phyloP scores from a whole-genome alignment of 2,113 vertebrate genomes.

The Megaceryle maxima region DNA sequence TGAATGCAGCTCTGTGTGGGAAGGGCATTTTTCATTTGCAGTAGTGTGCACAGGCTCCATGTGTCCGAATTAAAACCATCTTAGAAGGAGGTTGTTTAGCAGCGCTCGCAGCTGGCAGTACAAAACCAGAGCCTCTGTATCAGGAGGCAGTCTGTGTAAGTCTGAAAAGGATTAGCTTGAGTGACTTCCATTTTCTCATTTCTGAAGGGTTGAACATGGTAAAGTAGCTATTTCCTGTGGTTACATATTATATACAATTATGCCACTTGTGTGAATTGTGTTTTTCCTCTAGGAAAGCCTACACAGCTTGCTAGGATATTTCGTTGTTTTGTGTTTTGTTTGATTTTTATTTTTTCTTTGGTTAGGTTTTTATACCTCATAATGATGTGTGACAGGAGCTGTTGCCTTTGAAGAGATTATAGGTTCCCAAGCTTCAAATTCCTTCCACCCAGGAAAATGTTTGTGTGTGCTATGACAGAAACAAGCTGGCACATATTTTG shows the following conservation, averaged over 20 bases:
- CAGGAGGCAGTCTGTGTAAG: not conserved
- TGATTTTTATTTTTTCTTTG: not conserved
- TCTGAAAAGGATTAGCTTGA: constrained; percentile 28
- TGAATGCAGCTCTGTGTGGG: not conserved
- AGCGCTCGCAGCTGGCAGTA: not conserved
- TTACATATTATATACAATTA: constrained; percentile 55
- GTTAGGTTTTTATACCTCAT: not conserved
- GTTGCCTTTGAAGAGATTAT: not conserved
- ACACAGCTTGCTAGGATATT: not conserved
- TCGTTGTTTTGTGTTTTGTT: not conserved
- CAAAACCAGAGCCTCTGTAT: not conserved
- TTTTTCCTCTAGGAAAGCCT: not conserved
- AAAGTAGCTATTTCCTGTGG: constrained; percentile 47
- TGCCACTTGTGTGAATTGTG: not conserved
- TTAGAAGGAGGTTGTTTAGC: not conserved
- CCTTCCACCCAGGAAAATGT: not conserved
- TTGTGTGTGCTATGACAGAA: not conserved
- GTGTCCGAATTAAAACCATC: not conserved
- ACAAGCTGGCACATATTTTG: not conserved
- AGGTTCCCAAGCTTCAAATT: not conserved
- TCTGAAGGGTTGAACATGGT: constrained; percentile 31
- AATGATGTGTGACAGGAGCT: not conserved
- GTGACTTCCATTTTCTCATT: constrained; percentile 48
- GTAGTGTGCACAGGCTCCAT: not conserved
- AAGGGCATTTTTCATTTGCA: not conserved